Conservation (phyloP, 2,888 invertebrate species). For the Drosophila picticornis region DNA sequence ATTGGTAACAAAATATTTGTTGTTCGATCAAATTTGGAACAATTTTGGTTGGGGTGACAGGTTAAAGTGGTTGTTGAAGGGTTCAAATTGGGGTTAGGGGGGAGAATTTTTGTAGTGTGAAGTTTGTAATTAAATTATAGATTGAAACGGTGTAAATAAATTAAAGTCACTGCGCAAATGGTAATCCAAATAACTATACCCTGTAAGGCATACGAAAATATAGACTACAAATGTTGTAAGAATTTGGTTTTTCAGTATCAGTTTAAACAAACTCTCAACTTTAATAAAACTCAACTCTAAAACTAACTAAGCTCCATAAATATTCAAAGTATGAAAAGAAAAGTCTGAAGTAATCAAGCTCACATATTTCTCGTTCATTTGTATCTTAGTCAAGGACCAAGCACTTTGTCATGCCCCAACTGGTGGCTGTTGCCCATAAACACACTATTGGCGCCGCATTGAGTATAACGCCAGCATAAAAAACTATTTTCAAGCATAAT, state of each 20-base stretch:
- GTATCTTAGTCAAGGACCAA: constrained; percentile 31
- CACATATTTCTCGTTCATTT: constrained; percentile 13
- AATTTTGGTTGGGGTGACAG: constrained; percentile 10
- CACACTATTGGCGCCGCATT: constrained; percentile 64
- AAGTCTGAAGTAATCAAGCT: constrained; percentile 1
- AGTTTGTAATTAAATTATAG: not conserved
- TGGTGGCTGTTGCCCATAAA: constrained; percentile 52
- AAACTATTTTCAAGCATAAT: constrained; percentile 8
- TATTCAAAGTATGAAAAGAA: constrained; percentile 3
- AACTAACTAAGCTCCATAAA: constrained; percentile 10
- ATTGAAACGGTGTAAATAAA: not conserved
- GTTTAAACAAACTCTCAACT: not conserved
- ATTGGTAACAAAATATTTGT: constrained; percentile 72
- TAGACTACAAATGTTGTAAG: not conserved
- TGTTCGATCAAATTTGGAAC: constrained; percentile 34
- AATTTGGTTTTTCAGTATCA: not conserved
- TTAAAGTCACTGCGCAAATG: not conserved
- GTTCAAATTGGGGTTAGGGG: not conserved
- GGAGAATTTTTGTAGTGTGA: not conserved
- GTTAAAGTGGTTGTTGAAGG: constrained; percentile 2
- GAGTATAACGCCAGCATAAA: constrained; percentile 19
- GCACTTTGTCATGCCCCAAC: constrained; percentile 52
- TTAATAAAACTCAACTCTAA: too few species aligned
- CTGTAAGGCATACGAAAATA: not conserved
- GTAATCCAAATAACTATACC: not conserved